phyloP scores from a whole-genome alignment of 2,888 invertebrate genomes.

The Adineta ricciae region DNA sequence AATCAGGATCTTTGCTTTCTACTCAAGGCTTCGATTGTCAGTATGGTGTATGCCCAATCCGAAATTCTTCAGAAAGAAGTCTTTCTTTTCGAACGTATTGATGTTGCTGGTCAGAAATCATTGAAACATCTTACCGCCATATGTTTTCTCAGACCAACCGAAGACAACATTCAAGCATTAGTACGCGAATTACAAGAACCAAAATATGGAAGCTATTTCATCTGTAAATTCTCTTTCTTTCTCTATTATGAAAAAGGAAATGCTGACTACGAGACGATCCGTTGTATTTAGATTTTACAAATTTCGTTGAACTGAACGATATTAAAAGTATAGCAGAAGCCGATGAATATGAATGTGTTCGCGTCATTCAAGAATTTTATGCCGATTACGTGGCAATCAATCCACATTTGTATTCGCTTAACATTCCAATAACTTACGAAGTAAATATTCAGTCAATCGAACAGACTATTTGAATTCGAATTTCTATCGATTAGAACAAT shows the following conservation, averaged over 20 bases:
- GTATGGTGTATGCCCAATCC: constrained; percentile 93
- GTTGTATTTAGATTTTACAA: constrained; percentile 75
- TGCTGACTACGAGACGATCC: too few relatives aligned
- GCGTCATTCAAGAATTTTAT: constrained; percentile 90
- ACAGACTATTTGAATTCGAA: constrained; percentile 25
- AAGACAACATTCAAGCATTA: constrained; percentile 83
- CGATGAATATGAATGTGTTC: constrained; percentile 91
- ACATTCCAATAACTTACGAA: constrained; percentile 50
- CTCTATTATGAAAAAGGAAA: not conserved
- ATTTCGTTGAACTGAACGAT: constrained; percentile 89
- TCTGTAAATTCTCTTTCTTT: constrained; percentile 79
- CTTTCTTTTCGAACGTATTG: constrained; percentile 33
- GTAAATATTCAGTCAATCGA: too few relatives aligned
- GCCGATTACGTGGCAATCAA: constrained; percentile 87
- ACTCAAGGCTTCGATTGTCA: constrained; percentile 84
- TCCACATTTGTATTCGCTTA: constrained; percentile 69
- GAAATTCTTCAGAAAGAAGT: constrained; percentile 96
- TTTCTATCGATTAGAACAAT: constrained; percentile 35
- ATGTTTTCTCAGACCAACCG: constrained; percentile 82
- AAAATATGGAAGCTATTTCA: constrained; percentile 89
- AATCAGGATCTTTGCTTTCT: too few relatives aligned
- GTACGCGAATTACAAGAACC: constrained; percentile 77
- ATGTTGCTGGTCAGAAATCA: constrained; percentile 58
- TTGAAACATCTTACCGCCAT: constrained; percentile 88
- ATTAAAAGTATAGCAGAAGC: constrained; percentile 89